phyloP scores from a whole-genome alignment of 2,888 invertebrate genomes.

The Priocnemis perturbator region DNA sequence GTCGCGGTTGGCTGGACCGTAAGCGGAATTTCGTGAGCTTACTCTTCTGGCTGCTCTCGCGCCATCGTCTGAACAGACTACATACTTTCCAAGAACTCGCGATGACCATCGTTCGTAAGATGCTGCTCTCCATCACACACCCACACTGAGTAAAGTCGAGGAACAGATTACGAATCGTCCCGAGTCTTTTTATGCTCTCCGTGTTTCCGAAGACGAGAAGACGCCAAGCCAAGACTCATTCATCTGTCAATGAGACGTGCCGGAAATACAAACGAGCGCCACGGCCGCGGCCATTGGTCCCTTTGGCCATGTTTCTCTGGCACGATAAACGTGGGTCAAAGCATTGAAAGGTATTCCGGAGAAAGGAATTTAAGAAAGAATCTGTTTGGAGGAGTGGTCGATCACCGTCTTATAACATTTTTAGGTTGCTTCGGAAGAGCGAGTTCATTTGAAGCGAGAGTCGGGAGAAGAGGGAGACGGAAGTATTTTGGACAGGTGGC shows the following conservation, averaged over 20 bases:
- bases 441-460: too few species aligned
- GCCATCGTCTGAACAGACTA: too few species aligned
- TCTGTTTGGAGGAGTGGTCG: too few species aligned
- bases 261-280: slow-evolving; percentile 59
- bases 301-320: neutral
- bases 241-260: slow-evolving; percentile 62
- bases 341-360: neutral
- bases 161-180: slow-evolving; percentile 52
- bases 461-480: slow-evolving; percentile 46
- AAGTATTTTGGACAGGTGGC: slow-evolving; percentile 60
- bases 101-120: too few species aligned
- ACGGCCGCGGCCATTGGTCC: slow-evolving; percentile 34
- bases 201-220: slow-evolving; percentile 63
- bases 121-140: neutral
- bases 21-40: too few species aligned
- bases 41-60: too few species aligned
- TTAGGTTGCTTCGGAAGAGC: too few species aligned
- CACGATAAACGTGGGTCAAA: neutral
- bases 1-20: neutral
- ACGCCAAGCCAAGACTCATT: too few species aligned
- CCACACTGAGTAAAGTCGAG: slow-evolving; percentile 37
- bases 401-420: too few species aligned
- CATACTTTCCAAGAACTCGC: too few species aligned
- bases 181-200: slow-evolving; percentile 60
- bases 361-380: neutral